Evolutionary conservation across 2,888 invertebrate genomes (phyloP).

Genomic region (Stenodema calcarata): DNA sequence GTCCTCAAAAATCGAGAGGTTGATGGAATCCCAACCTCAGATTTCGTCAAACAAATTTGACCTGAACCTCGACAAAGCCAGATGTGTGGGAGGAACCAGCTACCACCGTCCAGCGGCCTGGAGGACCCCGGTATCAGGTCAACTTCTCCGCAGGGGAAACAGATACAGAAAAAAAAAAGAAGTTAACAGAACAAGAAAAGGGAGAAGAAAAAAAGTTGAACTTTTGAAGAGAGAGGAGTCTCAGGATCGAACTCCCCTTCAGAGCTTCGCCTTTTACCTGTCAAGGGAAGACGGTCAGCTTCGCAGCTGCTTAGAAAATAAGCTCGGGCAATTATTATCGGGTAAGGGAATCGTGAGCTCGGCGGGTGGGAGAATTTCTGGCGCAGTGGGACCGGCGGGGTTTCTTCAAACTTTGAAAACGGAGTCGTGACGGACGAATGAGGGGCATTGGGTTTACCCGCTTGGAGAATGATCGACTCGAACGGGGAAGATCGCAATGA

Average conservation of each 20-base stretch:
- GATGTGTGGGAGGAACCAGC: background rate
- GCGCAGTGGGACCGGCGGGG: background rate
- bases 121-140: background rate
- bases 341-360: background rate
- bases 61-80: background rate
- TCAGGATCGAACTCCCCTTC: background rate
- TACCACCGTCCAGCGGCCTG: background rate
- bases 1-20: background rate
- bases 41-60: background rate
- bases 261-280: conserved; percentile 6
- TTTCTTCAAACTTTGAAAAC: background rate
- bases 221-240: background rate
- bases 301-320: conserved; percentile 9
- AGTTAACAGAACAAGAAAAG: background rate
- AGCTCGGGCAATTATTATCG: conserved; percentile 13
- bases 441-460: background rate
- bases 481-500: background rate
- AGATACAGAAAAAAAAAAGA: background rate
- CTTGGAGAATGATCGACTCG: background rate
- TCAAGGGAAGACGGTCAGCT: conserved; percentile 3
- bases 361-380: background rate
- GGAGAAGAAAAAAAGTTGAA: conserved; percentile 19
- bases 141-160: background rate
- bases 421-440: background rate
- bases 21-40: background rate